Percentiles rank a stretch among this genome's conserved stretches.
Evolutionary conservation across 2,113 vertebrate genomes (phyloP).

Genomic region (Setophaga petechia): DNA sequence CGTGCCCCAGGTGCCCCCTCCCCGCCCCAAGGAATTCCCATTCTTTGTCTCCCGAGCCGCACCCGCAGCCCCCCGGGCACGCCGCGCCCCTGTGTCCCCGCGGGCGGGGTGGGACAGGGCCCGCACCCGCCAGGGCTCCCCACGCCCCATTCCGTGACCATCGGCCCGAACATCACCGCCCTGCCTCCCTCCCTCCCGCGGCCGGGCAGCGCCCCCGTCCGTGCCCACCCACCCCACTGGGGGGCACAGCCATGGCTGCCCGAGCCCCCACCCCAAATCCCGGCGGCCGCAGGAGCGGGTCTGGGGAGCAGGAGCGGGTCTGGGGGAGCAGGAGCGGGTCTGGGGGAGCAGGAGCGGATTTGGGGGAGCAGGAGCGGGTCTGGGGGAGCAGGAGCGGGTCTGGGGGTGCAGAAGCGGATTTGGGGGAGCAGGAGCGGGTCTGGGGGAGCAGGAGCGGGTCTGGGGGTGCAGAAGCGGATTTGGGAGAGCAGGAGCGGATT

Average conservation of each 20-base stretch:
- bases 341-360: too few relatives aligned
- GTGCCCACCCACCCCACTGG: not conserved
- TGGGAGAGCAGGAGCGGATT: not conserved
- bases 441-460: too few relatives aligned
- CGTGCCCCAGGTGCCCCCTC: rapidly evolving
- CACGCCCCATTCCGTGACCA: not conserved
- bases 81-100: not conserved
- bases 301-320: not conserved
- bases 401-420: not conserved
- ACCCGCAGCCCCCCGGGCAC: not conserved
- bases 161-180: not conserved
- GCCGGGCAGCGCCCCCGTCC: not conserved
- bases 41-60: not conserved
- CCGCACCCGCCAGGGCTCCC: not conserved
- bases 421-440: not conserved
- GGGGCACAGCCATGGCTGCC: not conserved
- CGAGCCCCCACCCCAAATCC: not conserved
- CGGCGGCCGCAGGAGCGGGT: not conserved
- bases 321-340: not conserved
- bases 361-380: not conserved
- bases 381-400: too few relatives aligned
- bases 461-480: not conserved
- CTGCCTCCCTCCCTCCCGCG: not conserved
- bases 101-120: not conserved
- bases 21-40: not conserved